These are phyloP conservation scores for Parus major DNA, from an alignment of 2,113 vertebrate species.

Conservation along the genomic window DNA sequence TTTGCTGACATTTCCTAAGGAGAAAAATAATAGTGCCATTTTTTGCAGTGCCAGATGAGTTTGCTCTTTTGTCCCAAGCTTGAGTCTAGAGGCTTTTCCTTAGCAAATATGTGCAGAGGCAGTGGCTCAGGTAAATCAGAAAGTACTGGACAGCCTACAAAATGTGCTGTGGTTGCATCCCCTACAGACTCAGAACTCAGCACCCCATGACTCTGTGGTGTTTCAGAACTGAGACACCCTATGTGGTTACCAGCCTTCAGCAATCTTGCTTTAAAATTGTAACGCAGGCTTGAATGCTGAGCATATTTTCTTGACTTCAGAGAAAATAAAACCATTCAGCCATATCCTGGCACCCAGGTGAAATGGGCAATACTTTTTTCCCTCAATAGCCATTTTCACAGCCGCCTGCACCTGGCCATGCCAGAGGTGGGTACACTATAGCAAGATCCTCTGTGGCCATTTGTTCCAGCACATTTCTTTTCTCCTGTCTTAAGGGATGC, in stretches of 20 bases:
- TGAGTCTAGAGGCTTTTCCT: not conserved
- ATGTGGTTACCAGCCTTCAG: not conserved
- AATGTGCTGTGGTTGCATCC: fast-evolving
- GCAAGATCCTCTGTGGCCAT: not conserved
- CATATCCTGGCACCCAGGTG: not conserved
- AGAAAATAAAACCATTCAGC: not conserved
- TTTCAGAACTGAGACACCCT: not conserved
- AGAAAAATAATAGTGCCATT: not conserved
- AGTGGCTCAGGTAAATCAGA: not conserved
- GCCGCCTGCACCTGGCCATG: not conserved
- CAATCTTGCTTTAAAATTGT: not conserved
- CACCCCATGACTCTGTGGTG: fast-evolving
- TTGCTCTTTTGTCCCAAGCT: not conserved
- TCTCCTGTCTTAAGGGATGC: not conserved
- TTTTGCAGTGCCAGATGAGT: not conserved
- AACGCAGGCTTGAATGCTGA: not conserved
- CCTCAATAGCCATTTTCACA: not conserved
- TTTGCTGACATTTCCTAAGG: not conserved
- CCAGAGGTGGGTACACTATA: not conserved
- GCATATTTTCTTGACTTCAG: not conserved
- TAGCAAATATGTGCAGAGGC: not conserved
- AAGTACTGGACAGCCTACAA: not conserved
- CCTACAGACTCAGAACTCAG: fast-evolving
- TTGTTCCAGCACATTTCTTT: not conserved
- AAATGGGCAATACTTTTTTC: not conserved